Conservation (phyloP, 1,140 invertebrate species). For the Danaus melanippus region DNA sequence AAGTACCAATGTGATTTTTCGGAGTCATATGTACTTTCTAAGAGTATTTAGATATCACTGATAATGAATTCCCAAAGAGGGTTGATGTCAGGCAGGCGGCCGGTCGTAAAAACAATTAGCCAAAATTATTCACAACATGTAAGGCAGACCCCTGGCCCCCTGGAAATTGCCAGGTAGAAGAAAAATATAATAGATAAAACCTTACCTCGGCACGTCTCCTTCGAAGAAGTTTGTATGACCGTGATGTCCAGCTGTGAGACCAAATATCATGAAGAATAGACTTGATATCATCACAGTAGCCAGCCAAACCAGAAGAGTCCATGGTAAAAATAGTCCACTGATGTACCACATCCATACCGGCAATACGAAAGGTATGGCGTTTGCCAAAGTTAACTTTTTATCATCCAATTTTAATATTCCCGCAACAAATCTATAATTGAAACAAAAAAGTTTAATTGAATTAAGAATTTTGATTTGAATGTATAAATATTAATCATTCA, state of each 20-base stretch:
- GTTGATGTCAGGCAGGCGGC: too few relatives aligned
- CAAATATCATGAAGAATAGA: conserved; percentile 77
- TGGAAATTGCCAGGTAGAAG: too few relatives aligned
- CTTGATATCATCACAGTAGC: conserved; percentile 73
- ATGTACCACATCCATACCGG: conserved; percentile 48
- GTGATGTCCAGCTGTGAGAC: conserved; percentile 86
- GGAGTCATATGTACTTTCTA: too few relatives aligned
- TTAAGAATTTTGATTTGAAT: too few relatives aligned
- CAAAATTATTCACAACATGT: too few relatives aligned
- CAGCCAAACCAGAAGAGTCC: conserved; percentile 72
- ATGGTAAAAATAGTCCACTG: conserved; percentile 34
- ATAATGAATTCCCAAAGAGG: too few relatives aligned
- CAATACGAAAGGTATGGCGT: conserved; percentile 33
- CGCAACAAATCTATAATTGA: conserved; percentile 29
- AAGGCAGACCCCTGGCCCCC: too few relatives aligned
- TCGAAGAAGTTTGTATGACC: conserved; percentile 87
- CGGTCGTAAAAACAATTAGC: too few relatives aligned
- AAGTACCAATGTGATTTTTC: too few relatives aligned
- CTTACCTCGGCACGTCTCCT: conserved; percentile 78
- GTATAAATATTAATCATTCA: too few relatives aligned
- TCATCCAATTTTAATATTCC: conserved; percentile 23
- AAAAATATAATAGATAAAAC: too few relatives aligned
- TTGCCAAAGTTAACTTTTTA: conserved; percentile 31
- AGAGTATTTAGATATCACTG: too few relatives aligned
- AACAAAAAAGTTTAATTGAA: background rate